Base-by-base conservation (phyloP, 2,888 invertebrate species). In the Dryadula phaetusa region DNA sequence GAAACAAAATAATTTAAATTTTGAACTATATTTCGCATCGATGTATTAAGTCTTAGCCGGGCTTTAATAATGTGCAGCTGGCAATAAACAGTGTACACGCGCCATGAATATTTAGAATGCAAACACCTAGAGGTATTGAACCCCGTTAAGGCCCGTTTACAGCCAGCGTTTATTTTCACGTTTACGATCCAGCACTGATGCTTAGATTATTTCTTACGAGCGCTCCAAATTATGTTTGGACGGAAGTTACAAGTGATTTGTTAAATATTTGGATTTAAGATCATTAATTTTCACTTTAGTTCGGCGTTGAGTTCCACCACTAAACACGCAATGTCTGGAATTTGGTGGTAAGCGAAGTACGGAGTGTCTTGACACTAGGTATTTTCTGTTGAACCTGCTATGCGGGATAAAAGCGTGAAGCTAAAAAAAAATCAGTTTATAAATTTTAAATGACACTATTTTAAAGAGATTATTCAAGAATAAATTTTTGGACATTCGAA, bases 151-250 rank as follows among this genome's bases (percentile, higher is more conserved):
- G 74, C 71, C 65, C 74, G 78, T 82, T 85, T 83, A 84, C 82
- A 82, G 78, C 78, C 77, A 74, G 78, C 83, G 83, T 83, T 88
- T 88, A 85, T 84, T 82, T 80, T 73, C 76, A 75, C 85, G 82
- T 88, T 90, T 89, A 89, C 84, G 83, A 83, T 76, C 79, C 75
- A 76, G 78, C 79, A 81, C 80, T 83, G 79, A 84, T 86, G 87
- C 84, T 89, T 84, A 87, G 84, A 82, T 82, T 79, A 77, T 84
- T 89, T 88, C 87, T 90, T 88, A 90, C 85, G 88, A 88, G 69
- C 69, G 61, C 60, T 44, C 65, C 54, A 47, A 66, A 61, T 70
- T 63, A 68, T 53, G 37, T 6, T 53, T 22, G n/a, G 54, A 44
- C 7, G 16, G 49, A 66, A 70, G 63, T 63, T 18, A 56, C 12